Evolutionary conservation across 2,888 invertebrate genomes (phyloP).

Genomic region (Dascillus cervinus): DNA sequence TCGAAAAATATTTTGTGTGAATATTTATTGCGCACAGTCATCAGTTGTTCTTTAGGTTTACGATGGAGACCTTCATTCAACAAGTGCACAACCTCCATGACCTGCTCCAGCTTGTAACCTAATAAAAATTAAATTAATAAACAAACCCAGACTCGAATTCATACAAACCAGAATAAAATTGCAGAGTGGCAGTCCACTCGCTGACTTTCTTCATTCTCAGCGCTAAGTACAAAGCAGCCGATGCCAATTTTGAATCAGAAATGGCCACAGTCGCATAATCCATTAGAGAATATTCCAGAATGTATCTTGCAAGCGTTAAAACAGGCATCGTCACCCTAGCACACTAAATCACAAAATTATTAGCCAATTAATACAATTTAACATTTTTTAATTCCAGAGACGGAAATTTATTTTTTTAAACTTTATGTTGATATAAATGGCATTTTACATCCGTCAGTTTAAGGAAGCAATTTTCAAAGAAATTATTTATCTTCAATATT

Average conservation of each 20-base stretch:
- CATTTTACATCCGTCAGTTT: no score
- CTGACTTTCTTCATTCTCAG: slow-evolving; percentile 74
- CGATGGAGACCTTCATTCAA: slow-evolving; percentile 72
- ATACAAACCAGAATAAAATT: slow-evolving; percentile 65
- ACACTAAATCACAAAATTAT: no score
- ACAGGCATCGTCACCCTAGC: slow-evolving; percentile 83
- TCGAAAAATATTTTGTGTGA: slow-evolving; percentile 90
- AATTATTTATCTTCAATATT: no score
- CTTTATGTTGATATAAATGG: no score
- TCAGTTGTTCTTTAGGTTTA: slow-evolving; percentile 70
- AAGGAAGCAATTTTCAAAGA: not conserved
- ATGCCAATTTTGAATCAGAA: slow-evolving; percentile 86
- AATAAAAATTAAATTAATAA: slow-evolving; percentile 12
- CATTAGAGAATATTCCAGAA: slow-evolving; percentile 88
- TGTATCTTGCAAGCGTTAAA: slow-evolving; percentile 87
- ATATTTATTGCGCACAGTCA: slow-evolving; percentile 87
- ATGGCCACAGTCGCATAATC: slow-evolving; percentile 74
- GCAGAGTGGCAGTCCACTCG: slow-evolving; percentile 65
- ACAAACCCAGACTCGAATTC: slow-evolving; percentile 1
- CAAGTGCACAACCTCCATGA: slow-evolving; percentile 60
- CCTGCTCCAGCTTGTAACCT: slow-evolving; percentile 71
- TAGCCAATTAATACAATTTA: no score
- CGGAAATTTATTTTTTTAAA: no score
- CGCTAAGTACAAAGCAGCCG: slow-evolving; percentile 81
- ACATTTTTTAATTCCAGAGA: no score